These are phyloP conservation scores for Cephalopholis sonnerati DNA, from an alignment of 2,113 vertebrate genomes.

Conservation along the genomic window DNA sequence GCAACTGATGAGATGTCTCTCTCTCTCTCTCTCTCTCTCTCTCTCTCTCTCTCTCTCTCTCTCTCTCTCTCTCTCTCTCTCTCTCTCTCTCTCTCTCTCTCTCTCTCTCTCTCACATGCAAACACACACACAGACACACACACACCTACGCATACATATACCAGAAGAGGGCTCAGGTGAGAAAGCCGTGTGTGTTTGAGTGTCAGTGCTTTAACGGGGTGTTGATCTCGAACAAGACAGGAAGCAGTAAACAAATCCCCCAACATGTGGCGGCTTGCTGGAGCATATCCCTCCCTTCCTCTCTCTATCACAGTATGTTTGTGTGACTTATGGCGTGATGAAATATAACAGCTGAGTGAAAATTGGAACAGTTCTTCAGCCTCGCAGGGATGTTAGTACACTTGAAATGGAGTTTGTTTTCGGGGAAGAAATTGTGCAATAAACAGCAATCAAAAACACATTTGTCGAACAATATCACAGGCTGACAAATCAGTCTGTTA, in stretches of 20 bases:
- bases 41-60: not conserved
- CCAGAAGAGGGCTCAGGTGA: constrained; percentile 50
- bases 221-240: constrained; percentile 75
- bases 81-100: not conserved
- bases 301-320: constrained; percentile 34
- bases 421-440: constrained; percentile 15
- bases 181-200: constrained; percentile 35
- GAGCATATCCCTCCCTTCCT: constrained; percentile 47
- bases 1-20: constrained; percentile 64
- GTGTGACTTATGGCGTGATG: constrained; percentile 49
- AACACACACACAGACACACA: constrained; percentile 25
- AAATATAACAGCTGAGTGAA: constrained; percentile 43
- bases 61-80: not conserved
- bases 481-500: not conserved
- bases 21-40: not conserved
- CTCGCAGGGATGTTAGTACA: not conserved
- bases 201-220: constrained; percentile 58
- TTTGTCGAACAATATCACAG: not conserved
- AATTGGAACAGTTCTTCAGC: constrained; percentile 19
- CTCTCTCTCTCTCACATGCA: not conserved
- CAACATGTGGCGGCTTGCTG: constrained; percentile 73
- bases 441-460: constrained; percentile 3
- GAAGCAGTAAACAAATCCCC: constrained; percentile 77
- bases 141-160: not conserved
- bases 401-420: constrained; percentile 33